These are phyloP conservation scores for Lordiphosa fenestrarum DNA, from an alignment of 2,888 invertebrate genomes.

Conservation along the genomic window DNA sequence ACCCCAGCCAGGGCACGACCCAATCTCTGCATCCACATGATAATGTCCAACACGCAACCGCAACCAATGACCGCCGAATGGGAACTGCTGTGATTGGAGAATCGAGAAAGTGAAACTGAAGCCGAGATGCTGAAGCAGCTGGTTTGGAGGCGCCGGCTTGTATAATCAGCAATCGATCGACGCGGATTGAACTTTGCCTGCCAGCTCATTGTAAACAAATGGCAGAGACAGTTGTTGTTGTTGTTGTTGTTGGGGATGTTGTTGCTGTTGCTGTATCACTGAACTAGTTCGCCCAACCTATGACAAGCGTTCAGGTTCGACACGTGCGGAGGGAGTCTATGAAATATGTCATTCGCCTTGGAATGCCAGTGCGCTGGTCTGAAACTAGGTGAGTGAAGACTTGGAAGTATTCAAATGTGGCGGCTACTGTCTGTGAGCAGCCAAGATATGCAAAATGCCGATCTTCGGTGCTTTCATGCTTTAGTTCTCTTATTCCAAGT, in stretches of 20 bases:
- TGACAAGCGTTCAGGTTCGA: too few relatives aligned
- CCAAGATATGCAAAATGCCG: too few relatives aligned
- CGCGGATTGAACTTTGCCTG: constrained; percentile 52
- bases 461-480: too few relatives aligned
- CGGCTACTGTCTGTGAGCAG: too few relatives aligned
- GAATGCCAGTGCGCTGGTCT: too few relatives aligned
- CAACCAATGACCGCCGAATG: constrained; percentile 3
- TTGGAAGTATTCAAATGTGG: too few relatives aligned
- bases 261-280: not conserved
- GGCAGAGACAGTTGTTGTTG: not conserved
- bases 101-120: constrained; percentile 24
- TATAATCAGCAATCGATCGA: constrained; percentile 30
- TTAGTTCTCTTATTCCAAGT: too few relatives aligned
- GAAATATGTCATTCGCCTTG: too few relatives aligned
- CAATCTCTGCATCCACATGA: constrained; percentile 40
- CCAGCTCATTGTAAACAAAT: constrained; percentile 45
- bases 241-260: not conserved
- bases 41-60: not conserved
- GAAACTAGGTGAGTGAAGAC: too few relatives aligned
- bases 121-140: not conserved
- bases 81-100: constrained; percentile 14
- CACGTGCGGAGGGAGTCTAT: too few relatives aligned
- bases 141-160: not conserved
- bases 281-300: not conserved
- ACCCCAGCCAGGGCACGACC: constrained; percentile 6